A percentile compares a stretch with the other conserved stretches of the same genome.
phyloP scores from a whole-genome alignment of 2,797 vertebrate genomes.

The Pangasius mekongensis region DNA sequence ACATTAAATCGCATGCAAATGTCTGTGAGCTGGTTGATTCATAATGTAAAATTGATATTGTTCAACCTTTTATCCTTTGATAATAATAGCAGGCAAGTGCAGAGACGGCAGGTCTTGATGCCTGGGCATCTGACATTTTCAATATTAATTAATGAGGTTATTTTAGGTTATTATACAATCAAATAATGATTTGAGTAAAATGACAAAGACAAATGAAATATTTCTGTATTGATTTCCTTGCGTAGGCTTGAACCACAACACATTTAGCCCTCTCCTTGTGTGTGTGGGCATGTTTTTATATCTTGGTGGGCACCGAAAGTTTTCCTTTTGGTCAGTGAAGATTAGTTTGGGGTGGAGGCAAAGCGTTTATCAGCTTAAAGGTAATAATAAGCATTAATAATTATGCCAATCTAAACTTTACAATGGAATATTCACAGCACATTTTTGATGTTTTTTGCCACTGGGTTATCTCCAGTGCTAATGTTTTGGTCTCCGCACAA shows the following conservation, averaged over 20 bases:
- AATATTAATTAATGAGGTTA: not conserved
- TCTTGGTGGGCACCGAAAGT: not conserved
- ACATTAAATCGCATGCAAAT: constrained; percentile 11
- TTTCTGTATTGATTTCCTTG: not conserved
- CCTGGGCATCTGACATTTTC: constrained; percentile 13
- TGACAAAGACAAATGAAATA: not conserved
- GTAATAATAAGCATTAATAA: not conserved
- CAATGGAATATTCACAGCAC: not conserved
- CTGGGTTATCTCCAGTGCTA: not conserved
- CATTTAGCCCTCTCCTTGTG: not conserved
- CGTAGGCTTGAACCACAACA: not conserved
- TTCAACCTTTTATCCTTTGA: constrained; percentile 22
- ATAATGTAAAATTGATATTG: constrained; percentile 12
- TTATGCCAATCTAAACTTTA: not conserved
- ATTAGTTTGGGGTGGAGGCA: not conserved
- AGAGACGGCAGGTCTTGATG: not conserved
- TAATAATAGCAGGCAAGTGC: constrained; percentile 11
- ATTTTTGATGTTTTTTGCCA: not conserved
- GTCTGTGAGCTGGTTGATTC: not conserved
- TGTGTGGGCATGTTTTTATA: not conserved
- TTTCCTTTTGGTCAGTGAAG: not conserved
- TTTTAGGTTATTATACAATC: constrained; percentile 23
- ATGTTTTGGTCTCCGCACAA: not conserved
- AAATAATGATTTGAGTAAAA: constrained; percentile 7
- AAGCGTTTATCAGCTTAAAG: not conserved